A percentile compares a stretch with the other conserved stretches of the same genome.
These are phyloP conservation scores for Clarias pachynema DNA, from an alignment of 2,797 vertebrate genomes.

Conservation along the genomic window DNA sequence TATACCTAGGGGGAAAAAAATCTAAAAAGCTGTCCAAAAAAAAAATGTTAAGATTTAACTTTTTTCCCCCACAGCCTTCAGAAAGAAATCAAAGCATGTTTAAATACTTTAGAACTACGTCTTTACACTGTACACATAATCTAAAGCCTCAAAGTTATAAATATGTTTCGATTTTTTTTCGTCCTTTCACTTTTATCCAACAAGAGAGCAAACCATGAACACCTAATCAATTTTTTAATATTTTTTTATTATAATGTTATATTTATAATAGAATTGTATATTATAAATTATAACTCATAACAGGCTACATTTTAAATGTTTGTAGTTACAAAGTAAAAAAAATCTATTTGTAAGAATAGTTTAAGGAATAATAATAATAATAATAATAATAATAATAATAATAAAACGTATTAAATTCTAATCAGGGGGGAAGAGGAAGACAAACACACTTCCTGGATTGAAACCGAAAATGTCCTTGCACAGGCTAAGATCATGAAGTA, in stretches of 20 bases:
- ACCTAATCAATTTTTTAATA: no score
- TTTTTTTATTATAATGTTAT: no score
- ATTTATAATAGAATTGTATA: no score
- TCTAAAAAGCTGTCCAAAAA: not conserved
- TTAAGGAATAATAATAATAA: no score
- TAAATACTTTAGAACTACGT: not conserved
- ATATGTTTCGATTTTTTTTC: not conserved
- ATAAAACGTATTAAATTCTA: constrained; percentile 7
- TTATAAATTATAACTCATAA: no score
- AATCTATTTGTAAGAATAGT: no score
- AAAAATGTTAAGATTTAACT: not conserved
- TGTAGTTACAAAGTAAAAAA: no score
- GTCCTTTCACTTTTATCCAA: not conserved
- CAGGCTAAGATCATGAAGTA: not conserved
- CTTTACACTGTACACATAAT: not conserved
- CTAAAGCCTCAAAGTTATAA: not conserved
- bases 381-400: not conserved
- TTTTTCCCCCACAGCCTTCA: no score
- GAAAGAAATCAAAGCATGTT: not conserved
- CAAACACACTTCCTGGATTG: constrained; percentile 40
- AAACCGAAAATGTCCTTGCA: constrained; percentile 40
- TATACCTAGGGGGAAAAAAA: no score
- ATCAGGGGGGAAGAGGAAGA: not conserved
- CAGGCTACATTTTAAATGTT: no score
- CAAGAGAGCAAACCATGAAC: no score